Evolutionary conservation across 1,140 invertebrate species (phyloP).

Genomic region (Panulirus ornatus): DNA sequence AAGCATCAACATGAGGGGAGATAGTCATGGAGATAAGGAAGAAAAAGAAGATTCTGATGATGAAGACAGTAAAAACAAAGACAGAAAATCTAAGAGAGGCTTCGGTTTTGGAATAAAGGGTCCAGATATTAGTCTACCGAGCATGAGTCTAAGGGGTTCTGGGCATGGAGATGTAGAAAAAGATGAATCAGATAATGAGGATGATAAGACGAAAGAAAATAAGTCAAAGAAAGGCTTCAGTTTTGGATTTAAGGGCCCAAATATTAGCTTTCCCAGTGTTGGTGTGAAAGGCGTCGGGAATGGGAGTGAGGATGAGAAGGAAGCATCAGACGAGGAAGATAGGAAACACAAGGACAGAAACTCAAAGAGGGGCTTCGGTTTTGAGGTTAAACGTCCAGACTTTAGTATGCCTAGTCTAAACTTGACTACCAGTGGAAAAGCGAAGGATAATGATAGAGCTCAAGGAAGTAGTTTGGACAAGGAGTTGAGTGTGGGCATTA

Average conservation of each 20-base stretch:
- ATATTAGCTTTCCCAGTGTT: constrained; percentile 9
- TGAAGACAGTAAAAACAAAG: neutral
- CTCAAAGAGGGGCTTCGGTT: constrained; percentile 9
- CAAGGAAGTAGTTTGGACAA: too few relatives aligned
- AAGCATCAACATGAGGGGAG: neutral
- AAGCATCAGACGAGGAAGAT: neutral
- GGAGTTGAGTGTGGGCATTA: neutral
- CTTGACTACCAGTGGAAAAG: too few relatives aligned
- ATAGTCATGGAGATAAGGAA: neutral
- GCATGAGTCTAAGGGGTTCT: constrained; percentile 29
- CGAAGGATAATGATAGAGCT: neutral
- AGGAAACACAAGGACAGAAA: constrained; percentile 1
- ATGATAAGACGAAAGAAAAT: neutral
- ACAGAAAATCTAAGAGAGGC: constrained; percentile 1
- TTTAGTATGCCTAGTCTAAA: constrained; percentile 1
- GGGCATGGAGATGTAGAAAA: neutral
- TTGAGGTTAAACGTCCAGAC: constrained; percentile 4
- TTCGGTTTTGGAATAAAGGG: constrained; percentile 23
- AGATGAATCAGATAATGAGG: constrained; percentile 9
- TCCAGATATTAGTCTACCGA: constrained; percentile 49
- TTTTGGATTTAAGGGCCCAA: constrained; percentile 37
- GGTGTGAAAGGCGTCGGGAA: constrained; percentile 5
- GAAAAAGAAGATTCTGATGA: constrained; percentile 15
- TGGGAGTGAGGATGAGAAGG: neutral
- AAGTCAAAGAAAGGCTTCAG: constrained; percentile 31